Conservation (phyloP, 1,140 invertebrate species). For the Babylonia areolata region DNA sequence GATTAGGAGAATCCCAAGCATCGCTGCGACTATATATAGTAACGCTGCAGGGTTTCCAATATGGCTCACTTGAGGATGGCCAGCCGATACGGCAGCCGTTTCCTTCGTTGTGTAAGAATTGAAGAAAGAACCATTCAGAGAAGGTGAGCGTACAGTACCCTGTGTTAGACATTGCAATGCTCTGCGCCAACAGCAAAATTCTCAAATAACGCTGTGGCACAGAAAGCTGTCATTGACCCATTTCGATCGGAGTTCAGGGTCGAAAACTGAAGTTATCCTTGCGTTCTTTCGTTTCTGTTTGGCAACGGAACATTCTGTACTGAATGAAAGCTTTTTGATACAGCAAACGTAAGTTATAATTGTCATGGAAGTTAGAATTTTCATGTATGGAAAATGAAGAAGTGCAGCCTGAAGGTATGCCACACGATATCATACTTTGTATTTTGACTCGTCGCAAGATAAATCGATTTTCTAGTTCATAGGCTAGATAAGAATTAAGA, state of each 20-base stretch:
- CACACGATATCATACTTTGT: no score
- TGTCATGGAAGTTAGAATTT: no score
- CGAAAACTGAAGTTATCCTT: background rate
- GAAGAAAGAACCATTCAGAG: conserved; percentile 22
- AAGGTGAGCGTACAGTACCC: conserved; percentile 13
- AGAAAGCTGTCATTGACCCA: background rate
- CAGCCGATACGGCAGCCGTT: conserved; percentile 19
- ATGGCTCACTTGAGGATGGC: conserved; percentile 31
- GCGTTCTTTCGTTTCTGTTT: background rate
- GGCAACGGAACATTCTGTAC: no score
- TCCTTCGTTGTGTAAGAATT: conserved; percentile 15
- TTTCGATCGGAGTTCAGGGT: background rate
- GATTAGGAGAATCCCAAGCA: conserved; percentile 7
- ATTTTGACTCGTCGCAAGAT: no score
- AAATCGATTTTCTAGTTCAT: no score
- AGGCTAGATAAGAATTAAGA: no score
- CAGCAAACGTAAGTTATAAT: no score
- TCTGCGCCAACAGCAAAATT: background rate
- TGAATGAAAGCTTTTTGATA: no score
- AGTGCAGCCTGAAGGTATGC: no score
- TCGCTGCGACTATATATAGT: background rate
- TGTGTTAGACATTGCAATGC: background rate
- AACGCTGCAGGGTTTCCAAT: conserved; percentile 22
- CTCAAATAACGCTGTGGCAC: background rate
- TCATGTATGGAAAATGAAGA: no score